Evolutionary conservation across 2,113 vertebrate species (phyloP).

Genomic region (Epinephelus moara): DNA sequence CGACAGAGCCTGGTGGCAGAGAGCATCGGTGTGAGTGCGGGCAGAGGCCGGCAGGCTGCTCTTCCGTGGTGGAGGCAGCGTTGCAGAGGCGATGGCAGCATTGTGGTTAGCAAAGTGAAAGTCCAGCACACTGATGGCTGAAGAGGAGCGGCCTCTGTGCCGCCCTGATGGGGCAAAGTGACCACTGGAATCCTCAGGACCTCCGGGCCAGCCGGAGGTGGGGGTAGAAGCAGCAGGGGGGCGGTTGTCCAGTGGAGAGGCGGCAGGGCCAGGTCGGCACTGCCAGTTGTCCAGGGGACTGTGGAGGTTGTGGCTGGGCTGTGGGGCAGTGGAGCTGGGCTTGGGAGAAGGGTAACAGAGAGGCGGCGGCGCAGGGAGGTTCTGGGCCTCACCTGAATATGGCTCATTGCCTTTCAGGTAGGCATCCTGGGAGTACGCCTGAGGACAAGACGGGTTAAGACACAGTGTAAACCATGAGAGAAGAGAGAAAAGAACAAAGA

Average conservation of each 20-base stretch:
- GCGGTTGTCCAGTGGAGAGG: slow-evolving; percentile 72
- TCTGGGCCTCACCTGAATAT: slow-evolving; percentile 87
- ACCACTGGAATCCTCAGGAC: slow-evolving; percentile 38
- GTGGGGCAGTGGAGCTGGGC: slow-evolving; percentile 66
- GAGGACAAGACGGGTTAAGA: slow-evolving; percentile 26
- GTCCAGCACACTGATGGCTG: slow-evolving; percentile 79
- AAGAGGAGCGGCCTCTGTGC: slow-evolving; percentile 71
- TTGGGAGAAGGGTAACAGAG: slow-evolving; percentile 86
- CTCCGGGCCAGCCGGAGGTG: slow-evolving; percentile 51
- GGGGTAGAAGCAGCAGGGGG: slow-evolving; percentile 28
- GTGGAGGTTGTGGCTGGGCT: slow-evolving; percentile 56
- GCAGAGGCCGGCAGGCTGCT: slow-evolving; percentile 54
- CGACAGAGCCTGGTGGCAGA: slow-evolving; percentile 90
- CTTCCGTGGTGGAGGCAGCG: slow-evolving; percentile 71
- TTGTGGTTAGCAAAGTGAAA: slow-evolving; percentile 85
- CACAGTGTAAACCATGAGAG: slow-evolving; percentile 19
- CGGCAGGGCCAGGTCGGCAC: slow-evolving; percentile 52
- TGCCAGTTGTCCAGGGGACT: slow-evolving; percentile 77
- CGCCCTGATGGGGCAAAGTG: slow-evolving; percentile 14
- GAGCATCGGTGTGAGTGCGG: slow-evolving; percentile 54
- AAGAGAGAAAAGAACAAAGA: not conserved
- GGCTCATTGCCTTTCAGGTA: slow-evolving; percentile 92
- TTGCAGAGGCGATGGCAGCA: slow-evolving; percentile 84
- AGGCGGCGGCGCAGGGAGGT: slow-evolving; percentile 90
- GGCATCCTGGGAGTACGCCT: slow-evolving; percentile 95